These are phyloP conservation scores for Pedionomus torquatus DNA, from an alignment of 2,113 vertebrate species.

Conservation along the genomic window DNA sequence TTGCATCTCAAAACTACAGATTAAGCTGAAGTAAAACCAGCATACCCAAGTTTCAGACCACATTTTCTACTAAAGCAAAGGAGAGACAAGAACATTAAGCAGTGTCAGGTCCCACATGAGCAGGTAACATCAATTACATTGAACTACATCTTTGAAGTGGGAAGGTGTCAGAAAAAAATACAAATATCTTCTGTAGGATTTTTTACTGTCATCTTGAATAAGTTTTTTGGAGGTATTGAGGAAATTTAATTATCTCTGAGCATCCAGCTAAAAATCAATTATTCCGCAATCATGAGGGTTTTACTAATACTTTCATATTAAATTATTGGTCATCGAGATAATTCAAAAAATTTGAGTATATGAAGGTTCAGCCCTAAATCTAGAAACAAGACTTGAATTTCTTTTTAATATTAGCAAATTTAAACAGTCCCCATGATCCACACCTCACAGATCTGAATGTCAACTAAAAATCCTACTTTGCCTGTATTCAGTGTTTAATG, in stretches of 20 bases:
- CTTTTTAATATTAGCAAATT: not conserved
- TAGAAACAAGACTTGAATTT: not conserved
- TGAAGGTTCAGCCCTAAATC: not conserved
- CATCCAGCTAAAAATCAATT: not conserved
- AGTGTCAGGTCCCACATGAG: not conserved
- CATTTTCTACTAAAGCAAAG: not conserved
- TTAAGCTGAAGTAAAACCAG: not conserved
- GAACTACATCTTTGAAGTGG: not conserved
- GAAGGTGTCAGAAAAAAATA: not conserved
- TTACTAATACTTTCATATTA: not conserved
- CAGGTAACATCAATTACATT: not conserved
- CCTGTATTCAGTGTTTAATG: not conserved
- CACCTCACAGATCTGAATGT: not conserved
- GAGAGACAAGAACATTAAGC: rapidly evolving
- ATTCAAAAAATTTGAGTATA: not conserved
- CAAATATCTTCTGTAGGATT: not conserved
- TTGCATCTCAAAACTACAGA: not conserved
- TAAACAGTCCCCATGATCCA: not conserved
- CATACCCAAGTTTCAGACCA: not conserved
- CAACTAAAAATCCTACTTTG: not conserved
- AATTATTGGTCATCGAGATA: not conserved
- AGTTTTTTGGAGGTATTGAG: not conserved
- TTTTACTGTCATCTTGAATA: not conserved
- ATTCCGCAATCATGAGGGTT: not conserved
- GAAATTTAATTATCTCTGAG: not conserved